Conservation (phyloP, 2,888 invertebrate species). For the Psylliodes chrysocephalus region DNA sequence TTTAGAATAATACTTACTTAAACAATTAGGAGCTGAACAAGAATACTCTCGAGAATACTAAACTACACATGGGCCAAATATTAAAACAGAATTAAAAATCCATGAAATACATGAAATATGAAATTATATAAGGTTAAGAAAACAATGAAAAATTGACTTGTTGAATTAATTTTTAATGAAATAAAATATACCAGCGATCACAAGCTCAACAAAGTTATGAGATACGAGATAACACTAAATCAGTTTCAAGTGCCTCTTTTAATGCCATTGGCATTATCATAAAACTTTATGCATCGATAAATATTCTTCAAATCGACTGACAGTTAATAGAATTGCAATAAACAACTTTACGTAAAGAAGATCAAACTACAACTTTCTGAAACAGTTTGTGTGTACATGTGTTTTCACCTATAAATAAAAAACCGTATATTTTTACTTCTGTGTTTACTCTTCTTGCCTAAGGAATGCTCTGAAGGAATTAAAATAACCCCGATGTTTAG, state of each 20-base stretch:
- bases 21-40: no score
- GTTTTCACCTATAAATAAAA: conserved; percentile 44
- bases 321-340: no score
- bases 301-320: neutral
- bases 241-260: neutral
- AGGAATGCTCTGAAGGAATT: conserved; percentile 19
- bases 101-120: no score
- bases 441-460: conserved; percentile 20
- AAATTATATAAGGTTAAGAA: no score
- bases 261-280: neutral
- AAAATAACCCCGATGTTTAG: conserved; percentile 19
- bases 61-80: no score
- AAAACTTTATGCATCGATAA: neutral
- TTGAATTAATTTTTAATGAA: no score
- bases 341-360: neutral
- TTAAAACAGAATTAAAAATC: no score
- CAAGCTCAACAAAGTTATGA: neutral
- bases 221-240: neutral
- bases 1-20: no score
- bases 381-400: conserved; percentile 13
- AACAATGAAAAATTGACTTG: no score
- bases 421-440: conserved; percentile 40
- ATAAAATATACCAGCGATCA: no score
- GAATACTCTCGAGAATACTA: no score
- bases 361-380: neutral